A percentile compares a stretch with the other conserved stretches of the same genome.
Evolutionary conservation across 1,140 invertebrate species (phyloP).

Genomic region (Diachasma alloeum): DNA sequence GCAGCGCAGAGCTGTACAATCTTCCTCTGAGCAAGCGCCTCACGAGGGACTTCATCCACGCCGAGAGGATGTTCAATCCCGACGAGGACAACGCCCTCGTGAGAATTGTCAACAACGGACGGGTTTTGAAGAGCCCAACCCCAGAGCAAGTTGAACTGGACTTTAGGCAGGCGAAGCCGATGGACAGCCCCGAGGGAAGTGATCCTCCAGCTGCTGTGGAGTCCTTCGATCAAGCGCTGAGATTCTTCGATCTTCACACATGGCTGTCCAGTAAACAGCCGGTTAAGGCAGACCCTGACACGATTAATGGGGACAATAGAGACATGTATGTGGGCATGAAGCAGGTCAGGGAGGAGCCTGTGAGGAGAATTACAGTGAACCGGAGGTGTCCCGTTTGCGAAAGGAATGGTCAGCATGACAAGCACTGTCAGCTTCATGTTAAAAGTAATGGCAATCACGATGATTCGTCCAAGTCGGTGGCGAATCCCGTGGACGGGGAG

Average conservation of each 20-base stretch:
- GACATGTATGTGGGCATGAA: slow-evolving; percentile 46
- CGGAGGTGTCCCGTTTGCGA: slow-evolving; percentile 54
- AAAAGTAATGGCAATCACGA: neutral
- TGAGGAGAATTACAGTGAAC: slow-evolving; percentile 52
- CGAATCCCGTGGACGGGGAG: no score
- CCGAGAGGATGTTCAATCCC: slow-evolving; percentile 52
- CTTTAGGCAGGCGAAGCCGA: slow-evolving; percentile 43
- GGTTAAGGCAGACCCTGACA: slow-evolving; percentile 33
- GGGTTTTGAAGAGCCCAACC: slow-evolving; percentile 46
- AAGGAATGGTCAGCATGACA: slow-evolving; percentile 34
- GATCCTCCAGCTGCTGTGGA: neutral
- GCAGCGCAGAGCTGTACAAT: slow-evolving; percentile 50
- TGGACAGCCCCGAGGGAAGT: slow-evolving; percentile 24
- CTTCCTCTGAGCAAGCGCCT: slow-evolving; percentile 52
- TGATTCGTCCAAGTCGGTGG: neutral
- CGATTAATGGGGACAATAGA: slow-evolving; percentile 32
- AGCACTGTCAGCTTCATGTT: slow-evolving; percentile 16
- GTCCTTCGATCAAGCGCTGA: slow-evolving; percentile 44
- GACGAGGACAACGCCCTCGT: slow-evolving; percentile 51
- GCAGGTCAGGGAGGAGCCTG: slow-evolving; percentile 51
- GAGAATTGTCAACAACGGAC: slow-evolving; percentile 56
- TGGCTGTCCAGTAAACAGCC: slow-evolving; percentile 18
- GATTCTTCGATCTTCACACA: slow-evolving; percentile 44
- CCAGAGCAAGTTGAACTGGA: slow-evolving; percentile 49
- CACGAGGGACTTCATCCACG: slow-evolving; percentile 50